phyloP scores from a whole-genome alignment of 2,797 vertebrate genomes.

The Myotis vivesi region DNA sequence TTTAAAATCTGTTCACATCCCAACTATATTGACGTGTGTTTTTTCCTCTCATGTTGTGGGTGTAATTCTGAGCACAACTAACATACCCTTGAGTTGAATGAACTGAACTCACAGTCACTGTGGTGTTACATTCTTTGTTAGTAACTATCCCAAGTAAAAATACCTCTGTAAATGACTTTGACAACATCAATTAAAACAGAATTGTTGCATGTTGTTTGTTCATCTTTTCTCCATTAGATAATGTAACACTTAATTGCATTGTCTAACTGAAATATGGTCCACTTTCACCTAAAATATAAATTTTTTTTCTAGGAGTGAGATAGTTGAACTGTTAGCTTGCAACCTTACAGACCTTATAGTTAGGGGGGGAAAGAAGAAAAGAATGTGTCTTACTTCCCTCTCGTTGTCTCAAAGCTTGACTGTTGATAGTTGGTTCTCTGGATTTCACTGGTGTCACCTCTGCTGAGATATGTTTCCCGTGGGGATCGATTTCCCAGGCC shows the following conservation, averaged over 20 bases:
- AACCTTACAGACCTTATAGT: background rate
- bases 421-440: constrained; percentile 67
- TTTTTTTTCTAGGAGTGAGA: background rate
- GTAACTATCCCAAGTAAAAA: background rate
- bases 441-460: constrained; percentile 23
- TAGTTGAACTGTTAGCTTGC: background rate
- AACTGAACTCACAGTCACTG: background rate
- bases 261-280: background rate
- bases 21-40: background rate
- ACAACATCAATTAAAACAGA: background rate
- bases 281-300: background rate
- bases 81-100: background rate
- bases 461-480: constrained; percentile 44
- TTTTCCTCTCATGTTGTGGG: background rate
- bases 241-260: background rate
- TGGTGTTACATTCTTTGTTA: background rate
- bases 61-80: background rate
- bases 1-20: background rate
- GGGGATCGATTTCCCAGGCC: constrained; percentile 42
- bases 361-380: background rate
- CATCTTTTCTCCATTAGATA: background rate
- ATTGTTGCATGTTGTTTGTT: background rate
- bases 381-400: constrained; percentile 84
- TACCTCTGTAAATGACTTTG: background rate
- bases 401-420: constrained; percentile 82